Conservation (phyloP, 2,113 vertebrate species). For the Reinhardtius hippoglossoides region DNA sequence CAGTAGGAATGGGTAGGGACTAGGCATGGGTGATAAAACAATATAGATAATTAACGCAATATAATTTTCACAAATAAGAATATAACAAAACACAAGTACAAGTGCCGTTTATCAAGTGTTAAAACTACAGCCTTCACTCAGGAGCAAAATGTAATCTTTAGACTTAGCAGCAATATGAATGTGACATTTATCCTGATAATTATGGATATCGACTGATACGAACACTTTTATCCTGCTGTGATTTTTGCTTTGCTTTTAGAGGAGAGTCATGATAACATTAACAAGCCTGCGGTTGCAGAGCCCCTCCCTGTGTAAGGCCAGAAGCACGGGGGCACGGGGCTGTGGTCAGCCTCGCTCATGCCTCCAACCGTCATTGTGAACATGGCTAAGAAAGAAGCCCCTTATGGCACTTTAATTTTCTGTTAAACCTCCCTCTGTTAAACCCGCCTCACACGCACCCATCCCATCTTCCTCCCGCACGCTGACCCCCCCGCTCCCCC, state of each 20-base stretch:
- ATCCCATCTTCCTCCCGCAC: conserved; percentile 19
- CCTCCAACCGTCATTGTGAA: conserved; percentile 62
- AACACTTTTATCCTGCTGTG: too few relatives aligned
- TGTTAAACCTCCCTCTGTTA: conserved; percentile 54
- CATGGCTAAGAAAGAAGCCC: conserved; percentile 65
- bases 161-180: too few relatives aligned
- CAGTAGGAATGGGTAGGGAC: not conserved
- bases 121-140: too few relatives aligned
- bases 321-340: conserved; percentile 20
- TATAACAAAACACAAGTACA: too few relatives aligned
- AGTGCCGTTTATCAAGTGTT: too few relatives aligned
- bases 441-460: conserved; percentile 5
- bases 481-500: conserved; percentile 22
- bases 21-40: too few relatives aligned
- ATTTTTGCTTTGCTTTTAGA: too few relatives aligned
- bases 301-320: conserved; percentile 55
- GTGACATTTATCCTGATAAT: too few relatives aligned
- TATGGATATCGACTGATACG: too few relatives aligned
- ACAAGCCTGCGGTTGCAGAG: conserved; percentile 32
- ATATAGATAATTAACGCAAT: too few relatives aligned
- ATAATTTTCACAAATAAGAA: too few relatives aligned
- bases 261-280: conserved; percentile 27
- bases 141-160: too few relatives aligned
- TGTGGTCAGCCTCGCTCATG: conserved; percentile 47
- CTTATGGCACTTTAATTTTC: conserved; percentile 79